Percentiles rank a stretch among this genome's conserved stretches.
Conservation (phyloP, 2,888 invertebrate genomes). For the Catocala nupta region DNA sequence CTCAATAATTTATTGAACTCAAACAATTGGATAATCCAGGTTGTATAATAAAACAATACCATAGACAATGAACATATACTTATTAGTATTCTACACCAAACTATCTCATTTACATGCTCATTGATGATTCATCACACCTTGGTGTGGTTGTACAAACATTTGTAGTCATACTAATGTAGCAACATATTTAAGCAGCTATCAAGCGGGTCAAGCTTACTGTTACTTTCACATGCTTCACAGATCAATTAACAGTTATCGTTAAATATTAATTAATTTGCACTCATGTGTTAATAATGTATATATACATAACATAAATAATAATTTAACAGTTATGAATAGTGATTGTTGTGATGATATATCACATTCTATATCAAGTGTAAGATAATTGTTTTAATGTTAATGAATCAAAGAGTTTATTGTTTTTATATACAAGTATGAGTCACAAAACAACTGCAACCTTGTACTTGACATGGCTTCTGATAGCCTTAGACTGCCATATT, state of each 20-base stretch:
- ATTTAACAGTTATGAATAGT: slow-evolving; percentile 54
- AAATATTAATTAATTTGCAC: slow-evolving; percentile 62
- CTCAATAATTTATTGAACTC: background rate
- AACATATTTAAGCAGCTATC: slow-evolving; percentile 45
- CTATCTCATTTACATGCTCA: slow-evolving; percentile 50
- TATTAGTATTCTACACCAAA: slow-evolving; percentile 49
- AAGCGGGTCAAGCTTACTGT: slow-evolving; percentile 56
- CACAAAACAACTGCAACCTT: background rate
- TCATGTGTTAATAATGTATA: slow-evolving; percentile 49
- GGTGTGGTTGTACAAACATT: slow-evolving; percentile 37
- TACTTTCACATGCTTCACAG: slow-evolving; percentile 70
- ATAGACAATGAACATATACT: slow-evolving; percentile 14
- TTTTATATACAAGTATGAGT: slow-evolving; percentile 7
- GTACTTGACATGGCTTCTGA: too few species aligned
- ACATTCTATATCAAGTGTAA: too few species aligned
- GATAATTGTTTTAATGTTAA: too few species aligned
- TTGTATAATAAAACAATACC: slow-evolving; percentile 12
- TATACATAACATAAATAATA: slow-evolving; percentile 56
- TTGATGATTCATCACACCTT: slow-evolving; percentile 51
- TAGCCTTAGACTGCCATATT: too few species aligned
- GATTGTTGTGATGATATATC: slow-evolving; percentile 9
- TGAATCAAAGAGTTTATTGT: too few species aligned
- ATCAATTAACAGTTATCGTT: slow-evolving; percentile 66
- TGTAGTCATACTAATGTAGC: slow-evolving; percentile 34
- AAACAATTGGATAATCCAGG: slow-evolving; percentile 3